Evolutionary conservation across 2,797 vertebrate genomes (phyloP).

Genomic region (Pseudomugil tenellus): DNA sequence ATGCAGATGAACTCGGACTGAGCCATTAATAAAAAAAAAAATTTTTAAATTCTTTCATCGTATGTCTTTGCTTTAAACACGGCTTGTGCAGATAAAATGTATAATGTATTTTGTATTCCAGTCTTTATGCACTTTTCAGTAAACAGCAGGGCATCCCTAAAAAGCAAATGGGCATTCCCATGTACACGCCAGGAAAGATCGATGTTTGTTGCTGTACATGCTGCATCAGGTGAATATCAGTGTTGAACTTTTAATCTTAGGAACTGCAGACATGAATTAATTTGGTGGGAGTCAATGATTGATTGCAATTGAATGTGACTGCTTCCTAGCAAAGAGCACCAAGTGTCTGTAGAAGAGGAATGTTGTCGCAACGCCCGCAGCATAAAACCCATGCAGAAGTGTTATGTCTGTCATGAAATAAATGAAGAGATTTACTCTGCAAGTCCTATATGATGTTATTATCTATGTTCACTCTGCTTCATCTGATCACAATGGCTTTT

Average conservation of each 20-base stretch:
- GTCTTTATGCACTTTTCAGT: constrained; percentile 25
- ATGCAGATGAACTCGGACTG: constrained; percentile 61
- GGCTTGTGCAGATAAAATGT: background rate
- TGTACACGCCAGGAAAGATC: constrained; percentile 1
- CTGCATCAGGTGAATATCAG: background rate
- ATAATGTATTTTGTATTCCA: constrained; percentile 7
- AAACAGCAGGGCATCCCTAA: constrained; percentile 22
- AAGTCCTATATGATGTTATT: background rate
- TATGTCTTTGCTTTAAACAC: background rate
- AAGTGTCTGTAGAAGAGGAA: background rate
- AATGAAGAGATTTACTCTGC: background rate
- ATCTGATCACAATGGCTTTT: background rate
- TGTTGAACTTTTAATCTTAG: background rate
- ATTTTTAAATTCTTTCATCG: background rate
- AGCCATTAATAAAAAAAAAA: constrained; percentile 28
- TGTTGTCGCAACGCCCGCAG: background rate
- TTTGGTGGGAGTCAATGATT: background rate
- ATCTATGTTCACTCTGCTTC: background rate
- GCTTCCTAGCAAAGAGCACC: background rate
- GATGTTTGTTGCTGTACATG: background rate
- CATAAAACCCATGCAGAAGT: background rate
- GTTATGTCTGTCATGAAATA: background rate
- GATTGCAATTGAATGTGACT: background rate
- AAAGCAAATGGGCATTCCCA: constrained; percentile 20
- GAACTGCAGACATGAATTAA: background rate